phyloP scores from a whole-genome alignment of 2,113 vertebrate genomes.

The pig (Sus scrofa) region T2T-Sscrofa CM000816.6:17926501-17927000 shows the following conservation, averaged over 20 bases:
- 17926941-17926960: background rate
- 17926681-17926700: too few species aligned
- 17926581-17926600: too few species aligned
- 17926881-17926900: background rate
- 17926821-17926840: background rate
- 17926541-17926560: too few species aligned
- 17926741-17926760: accelerated
- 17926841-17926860: background rate
- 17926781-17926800: background rate
- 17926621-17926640: too few species aligned
- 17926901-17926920: background rate
- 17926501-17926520: too few species aligned
- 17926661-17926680: too few species aligned
- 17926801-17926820: background rate
- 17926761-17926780: background rate
- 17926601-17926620: too few species aligned
- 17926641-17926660: too few species aligned
- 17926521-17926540: too few species aligned
- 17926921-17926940: background rate
- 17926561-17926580: too few species aligned
- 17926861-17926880: background rate
- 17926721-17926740: too few species aligned
- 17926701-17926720: too few species aligned
- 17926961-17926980: background rate
- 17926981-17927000: background rate